Percentiles rank a stretch among this genome's conserved stretches.
Evolutionary conservation across 2,888 invertebrate genomes (phyloP).

Genomic region (Julus scandinavius): DNA sequence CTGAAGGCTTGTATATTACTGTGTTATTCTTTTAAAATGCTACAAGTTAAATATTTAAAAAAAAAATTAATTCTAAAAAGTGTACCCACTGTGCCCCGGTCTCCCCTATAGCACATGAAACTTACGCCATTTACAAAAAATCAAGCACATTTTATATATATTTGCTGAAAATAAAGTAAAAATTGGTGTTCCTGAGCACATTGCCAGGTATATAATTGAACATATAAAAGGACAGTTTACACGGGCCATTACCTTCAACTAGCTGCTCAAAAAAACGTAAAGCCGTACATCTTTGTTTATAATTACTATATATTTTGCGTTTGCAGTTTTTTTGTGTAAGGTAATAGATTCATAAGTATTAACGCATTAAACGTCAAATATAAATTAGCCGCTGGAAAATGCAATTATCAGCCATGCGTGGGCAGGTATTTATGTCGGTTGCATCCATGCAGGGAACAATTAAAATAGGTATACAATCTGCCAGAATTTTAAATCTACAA

Average conservation of each 20-base stretch:
- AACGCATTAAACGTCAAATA: neutral
- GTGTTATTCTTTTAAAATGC: too few species aligned
- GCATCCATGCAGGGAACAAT: constrained; percentile 19
- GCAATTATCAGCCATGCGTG: neutral
- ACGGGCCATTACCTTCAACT: too few species aligned
- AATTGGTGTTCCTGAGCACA: too few species aligned
- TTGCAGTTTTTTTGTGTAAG: neutral
- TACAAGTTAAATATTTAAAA: too few species aligned
- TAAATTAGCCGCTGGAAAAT: constrained; percentile 13
- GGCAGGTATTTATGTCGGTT: constrained; percentile 11
- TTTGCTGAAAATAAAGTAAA: too few species aligned
- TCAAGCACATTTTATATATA: too few species aligned
- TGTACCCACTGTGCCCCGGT: too few species aligned
- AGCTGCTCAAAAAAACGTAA: neutral
- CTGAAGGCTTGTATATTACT: too few species aligned
- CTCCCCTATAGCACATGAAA: too few species aligned
- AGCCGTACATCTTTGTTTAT: neutral
- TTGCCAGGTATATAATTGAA: neutral
- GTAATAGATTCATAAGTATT: neutral
- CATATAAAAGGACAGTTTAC: neutral
- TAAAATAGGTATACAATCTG: neutral
- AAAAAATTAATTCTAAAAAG: too few species aligned
- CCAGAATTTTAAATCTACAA: neutral
- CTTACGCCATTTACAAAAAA: too few species aligned
- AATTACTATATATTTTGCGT: neutral